Base-by-base conservation (phyloP, 2,113 vertebrate genomes). In the Catharus fuscescens region DNA sequence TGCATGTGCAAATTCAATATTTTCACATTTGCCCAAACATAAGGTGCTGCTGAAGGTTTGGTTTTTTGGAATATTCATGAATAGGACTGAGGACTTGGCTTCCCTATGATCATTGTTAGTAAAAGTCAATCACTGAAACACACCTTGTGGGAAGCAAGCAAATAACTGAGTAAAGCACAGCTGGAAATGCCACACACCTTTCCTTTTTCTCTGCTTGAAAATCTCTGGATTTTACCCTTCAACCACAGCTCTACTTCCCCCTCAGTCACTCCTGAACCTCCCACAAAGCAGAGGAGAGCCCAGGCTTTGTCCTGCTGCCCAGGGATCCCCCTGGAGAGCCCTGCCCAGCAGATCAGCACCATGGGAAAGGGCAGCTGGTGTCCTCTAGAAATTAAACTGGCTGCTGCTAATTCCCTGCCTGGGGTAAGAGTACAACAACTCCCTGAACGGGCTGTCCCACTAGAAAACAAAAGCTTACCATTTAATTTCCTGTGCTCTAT, bases 401-500 rank as follows among this genome's bases (percentile, higher is more conserved):
- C n/a, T 77, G 50, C 79, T 82, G 59, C 28, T 42, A 56, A 65
- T 64, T 78, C 76, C 9, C 48, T 86, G 48, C 84, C 69, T 81
- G 73, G 61, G 38, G 42, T 50, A 52, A 26, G 62, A 32, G 21
- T 12, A 4, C 53, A 61, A 7, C 81, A 64, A 2, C 44, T 36
- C 62, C 38, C 38, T 36, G 54, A 54, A 12, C 4, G 31, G 31
- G 38, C 72, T 53, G 42, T 80, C 64, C 62, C 21, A 0, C 74
- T 57, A 26, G 64, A 44, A 83, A 80, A 71, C 40, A 67, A 45
- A 88, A 57, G 12, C 50, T 74, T 71, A 52, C 71, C 31, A 4
- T 93, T 88, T 95, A 88, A 95, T 95, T 94, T 92, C 96, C 80
- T 96, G 91, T 73, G 9, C 79, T 88, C 71, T 88, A 29, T 34